Base-by-base conservation (phyloP, 2,888 invertebrate species). In the Cerastoderma edule region DNA sequence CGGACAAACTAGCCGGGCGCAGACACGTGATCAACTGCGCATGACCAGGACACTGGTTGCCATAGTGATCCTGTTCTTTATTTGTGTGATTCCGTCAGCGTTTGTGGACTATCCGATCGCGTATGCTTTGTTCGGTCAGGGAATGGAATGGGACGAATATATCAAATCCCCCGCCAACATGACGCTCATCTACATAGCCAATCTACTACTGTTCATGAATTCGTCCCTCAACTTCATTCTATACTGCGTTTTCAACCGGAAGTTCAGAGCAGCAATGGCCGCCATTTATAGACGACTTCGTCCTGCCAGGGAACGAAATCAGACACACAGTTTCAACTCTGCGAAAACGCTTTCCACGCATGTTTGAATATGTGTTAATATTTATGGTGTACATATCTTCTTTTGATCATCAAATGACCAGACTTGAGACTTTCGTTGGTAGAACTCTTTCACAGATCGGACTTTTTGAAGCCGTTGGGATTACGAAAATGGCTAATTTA, bases 221-320 rank as follows among this genome's bases (percentile, higher is more conserved):
- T 79, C 87, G 22, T 89, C 91, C 5, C 75, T 90, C 8, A 92
- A 91, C 74, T 91, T 91, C 72, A 82, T 91, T 32, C 78, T 91
- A 35, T 92, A 90, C 79, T 91, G 91, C 76, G 87, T 89, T 44
- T 90, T 91, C 70, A 92, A 89, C 76, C 75, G 76, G 60, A 86
- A 87, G 68, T 89, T 88, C 75, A 74, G 85, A 2, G 64, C 73
- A 24, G 85, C 80, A 0, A 74, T 72, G 54, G 64, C 44, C 24
- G 22, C 30, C 1, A 71, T 72, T 28, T 63, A 69, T 33, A n/a
- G 39, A 19, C 22, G 28, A 16, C 32, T 63, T 4, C 63, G 24
- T 13, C 33, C n/a, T 19, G 6, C 32, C 30, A 30, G 27, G 19
- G 4, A 27, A 5, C 10, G 5, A 1, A 56, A 19, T 32, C 28